A percentile compares a stretch with the other conserved stretches of the same genome.
These are phyloP conservation scores for Callipepla squamata DNA, from an alignment of 2,113 vertebrate genomes.

Conservation along the genomic window DNA sequence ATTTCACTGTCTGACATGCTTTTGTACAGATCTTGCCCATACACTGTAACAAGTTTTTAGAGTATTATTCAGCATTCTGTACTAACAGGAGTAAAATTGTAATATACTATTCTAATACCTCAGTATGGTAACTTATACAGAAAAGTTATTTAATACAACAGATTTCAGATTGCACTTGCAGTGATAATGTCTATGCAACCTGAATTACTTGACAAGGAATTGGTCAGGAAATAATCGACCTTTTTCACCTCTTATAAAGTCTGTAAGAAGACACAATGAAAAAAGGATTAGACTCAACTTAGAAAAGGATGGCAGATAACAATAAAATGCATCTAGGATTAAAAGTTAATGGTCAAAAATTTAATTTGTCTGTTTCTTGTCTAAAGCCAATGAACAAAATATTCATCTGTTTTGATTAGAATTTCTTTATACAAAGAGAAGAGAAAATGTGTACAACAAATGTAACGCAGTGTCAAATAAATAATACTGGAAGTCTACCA, in stretches of 20 bases:
- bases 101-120: neutral
- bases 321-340: neutral
- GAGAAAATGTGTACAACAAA: neutral
- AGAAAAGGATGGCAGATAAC: neutral
- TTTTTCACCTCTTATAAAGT: constrained; percentile 13
- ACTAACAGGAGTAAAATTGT: neutral
- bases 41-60: neutral
- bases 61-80: neutral
- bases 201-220: constrained; percentile 3
- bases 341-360: neutral
- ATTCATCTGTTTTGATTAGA: neutral
- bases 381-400: neutral
- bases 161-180: neutral
- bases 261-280: neutral
- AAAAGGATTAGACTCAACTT: neutral
- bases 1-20: neutral
- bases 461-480: neutral
- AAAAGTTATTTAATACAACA: neutral
- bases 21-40: neutral
- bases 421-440: neutral
- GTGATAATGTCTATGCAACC: neutral
- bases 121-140: neutral
- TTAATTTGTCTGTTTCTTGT: neutral
- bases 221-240: constrained; percentile 20
- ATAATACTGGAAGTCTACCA: neutral